Base-by-base conservation (phyloP, 2,888 invertebrate species). In the Saturnia pavonia region DNA sequence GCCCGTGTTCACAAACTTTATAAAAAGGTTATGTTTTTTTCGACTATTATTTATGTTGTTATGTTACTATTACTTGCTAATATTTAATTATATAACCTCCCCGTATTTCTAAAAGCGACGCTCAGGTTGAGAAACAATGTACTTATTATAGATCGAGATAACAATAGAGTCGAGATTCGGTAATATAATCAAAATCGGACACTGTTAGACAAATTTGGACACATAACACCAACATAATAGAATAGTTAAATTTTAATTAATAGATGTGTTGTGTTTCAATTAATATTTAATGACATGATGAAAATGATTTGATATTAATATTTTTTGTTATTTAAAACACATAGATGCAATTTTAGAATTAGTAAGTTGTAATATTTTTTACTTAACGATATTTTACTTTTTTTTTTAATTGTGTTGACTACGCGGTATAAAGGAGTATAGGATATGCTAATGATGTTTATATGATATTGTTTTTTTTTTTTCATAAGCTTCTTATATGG, bases 211-310 rank as follows among this genome's bases (percentile, higher is more conserved):
- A 19, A 22, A 54, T 22, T 63, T 63, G 63, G 63, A 16, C 40
- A 65, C 40, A 65, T 65, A 40, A 65, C 40, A 40, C 16, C 19
- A 65, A 65, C 40, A 40, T 65, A 19, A 40, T 65, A 65, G 12
- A 40, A 40, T 65, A 65, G n/a, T 40, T 65, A 14, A 40, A 63
- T 63, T 34, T 1, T 34, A 27, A n/a, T 65, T 65, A 34, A 65
- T 65, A 40, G 34, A 40, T 40, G 65, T 40, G 7, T 40, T 65
- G 34, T 65, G n/a, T 65, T 40, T 16, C 65, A 19, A n/a, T 34
- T 19, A 27, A 63, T 63, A 34, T 40, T 34, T n/a, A 40, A 40
- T 65, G 4, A 6, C 8, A 65, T 40, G 40, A 65, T 65, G 12
- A 19, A 8, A 27, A 14, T 63, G 27, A 3, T 65, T 40, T 65